phyloP scores from a whole-genome alignment of 1,140 invertebrate species.

The Laupala kohalensis region DNA sequence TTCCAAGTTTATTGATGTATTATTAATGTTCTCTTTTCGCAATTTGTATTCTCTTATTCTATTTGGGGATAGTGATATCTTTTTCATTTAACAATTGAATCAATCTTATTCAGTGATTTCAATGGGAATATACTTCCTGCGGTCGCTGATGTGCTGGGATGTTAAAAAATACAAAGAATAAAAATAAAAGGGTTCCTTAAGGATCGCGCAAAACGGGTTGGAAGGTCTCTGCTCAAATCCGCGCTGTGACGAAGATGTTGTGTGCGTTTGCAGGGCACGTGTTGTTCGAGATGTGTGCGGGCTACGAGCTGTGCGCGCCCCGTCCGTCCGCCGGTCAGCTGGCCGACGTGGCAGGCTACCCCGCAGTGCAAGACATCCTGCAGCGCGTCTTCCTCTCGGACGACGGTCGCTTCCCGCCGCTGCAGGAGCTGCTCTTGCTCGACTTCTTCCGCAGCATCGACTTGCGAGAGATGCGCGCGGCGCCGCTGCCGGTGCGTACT shows the following conservation, averaged over 20 bases:
- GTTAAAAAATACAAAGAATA: no score
- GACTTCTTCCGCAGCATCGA: slow-evolving; percentile 80
- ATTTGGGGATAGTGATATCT: no score
- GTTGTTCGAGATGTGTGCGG: slow-evolving; percentile 81
- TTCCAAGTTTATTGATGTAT: no score
- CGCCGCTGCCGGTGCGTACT: slow-evolving; percentile 35
- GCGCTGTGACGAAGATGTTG: neutral
- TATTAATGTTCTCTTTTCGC: no score
- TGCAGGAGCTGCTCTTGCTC: slow-evolving; percentile 65
- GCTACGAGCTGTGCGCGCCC: slow-evolving; percentile 60
- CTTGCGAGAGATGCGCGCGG: slow-evolving; percentile 63
- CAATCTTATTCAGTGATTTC: no score
- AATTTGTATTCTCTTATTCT: no score
- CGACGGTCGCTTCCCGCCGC: slow-evolving; percentile 45
- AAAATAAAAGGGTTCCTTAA: no score
- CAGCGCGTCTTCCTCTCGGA: slow-evolving; percentile 64
- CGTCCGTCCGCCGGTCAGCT: slow-evolving; percentile 56
- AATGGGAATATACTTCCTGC: no score
- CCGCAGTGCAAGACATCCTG: slow-evolving; percentile 63
- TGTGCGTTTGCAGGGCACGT: slow-evolving; percentile 44
- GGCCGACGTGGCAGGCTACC: slow-evolving; percentile 56
- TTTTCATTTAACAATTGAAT: no score
- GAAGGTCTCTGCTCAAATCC: no score
- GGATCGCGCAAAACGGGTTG: no score
- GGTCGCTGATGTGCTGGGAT: no score